Percentiles rank a stretch among this genome's conserved stretches.
Conservation (phyloP, 2,797 vertebrate species). For the Gambusia yucatana region DNA sequence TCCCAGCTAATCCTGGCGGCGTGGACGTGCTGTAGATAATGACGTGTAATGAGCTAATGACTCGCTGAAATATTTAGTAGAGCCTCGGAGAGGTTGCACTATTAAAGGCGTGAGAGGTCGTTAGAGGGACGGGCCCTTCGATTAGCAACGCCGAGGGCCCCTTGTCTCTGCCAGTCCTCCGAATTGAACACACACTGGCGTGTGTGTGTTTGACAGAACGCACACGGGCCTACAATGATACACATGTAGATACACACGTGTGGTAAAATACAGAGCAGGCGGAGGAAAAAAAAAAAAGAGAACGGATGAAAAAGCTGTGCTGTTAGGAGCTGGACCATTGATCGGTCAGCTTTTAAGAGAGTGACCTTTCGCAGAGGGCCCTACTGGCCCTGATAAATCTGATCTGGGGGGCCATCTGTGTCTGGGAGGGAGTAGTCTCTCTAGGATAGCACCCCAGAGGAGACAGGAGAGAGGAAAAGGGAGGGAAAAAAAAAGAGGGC, state of each 20-base stretch:
- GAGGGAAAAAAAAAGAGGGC: slow-evolving; percentile 9
- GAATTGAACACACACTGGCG: slow-evolving; percentile 41
- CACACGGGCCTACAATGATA: slow-evolving; percentile 48
- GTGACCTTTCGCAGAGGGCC: slow-evolving; percentile 89
- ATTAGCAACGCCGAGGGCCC: slow-evolving; percentile 73
- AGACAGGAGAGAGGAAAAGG: slow-evolving; percentile 33
- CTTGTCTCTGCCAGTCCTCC: slow-evolving; percentile 51
- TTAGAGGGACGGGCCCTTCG: slow-evolving; percentile 73
- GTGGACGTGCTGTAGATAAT: slow-evolving; percentile 77
- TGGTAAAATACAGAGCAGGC: slow-evolving; percentile 42
- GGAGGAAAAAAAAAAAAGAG: slow-evolving; percentile 2
- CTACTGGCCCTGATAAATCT: slow-evolving; percentile 91
- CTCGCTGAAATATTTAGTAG: slow-evolving; percentile 86
- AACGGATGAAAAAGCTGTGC: slow-evolving; percentile 59
- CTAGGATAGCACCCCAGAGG: slow-evolving; percentile 76
- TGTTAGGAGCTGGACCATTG: slow-evolving; percentile 83
- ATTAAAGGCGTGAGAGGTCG: slow-evolving; percentile 76
- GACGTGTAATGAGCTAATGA: slow-evolving; percentile 85
- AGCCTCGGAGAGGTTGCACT: slow-evolving; percentile 72
- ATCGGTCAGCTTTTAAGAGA: slow-evolving; percentile 92
- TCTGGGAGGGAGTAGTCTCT: slow-evolving; percentile 71
- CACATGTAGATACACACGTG: slow-evolving; percentile 52
- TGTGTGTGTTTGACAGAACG: slow-evolving; percentile 49
- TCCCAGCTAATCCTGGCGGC: slow-evolving; percentile 76
- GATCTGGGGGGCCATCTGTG: slow-evolving; percentile 90